Evolutionary conservation across 1,140 invertebrate species (phyloP).

Genomic region (Lethrus apterus): DNA sequence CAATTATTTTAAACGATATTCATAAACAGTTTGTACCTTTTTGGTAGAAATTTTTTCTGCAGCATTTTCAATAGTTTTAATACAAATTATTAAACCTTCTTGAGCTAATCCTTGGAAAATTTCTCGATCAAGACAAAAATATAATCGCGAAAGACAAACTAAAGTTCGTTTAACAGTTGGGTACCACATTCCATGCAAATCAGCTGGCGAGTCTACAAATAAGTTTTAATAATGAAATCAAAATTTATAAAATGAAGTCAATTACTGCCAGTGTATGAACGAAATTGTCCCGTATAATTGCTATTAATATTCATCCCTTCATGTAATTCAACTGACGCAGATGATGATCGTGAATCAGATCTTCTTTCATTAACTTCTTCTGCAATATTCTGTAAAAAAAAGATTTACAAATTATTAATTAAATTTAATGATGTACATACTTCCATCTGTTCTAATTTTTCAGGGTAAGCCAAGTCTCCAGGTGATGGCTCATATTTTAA

Average conservation of each 20-base stretch:
- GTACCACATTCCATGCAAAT: conserved; percentile 99
- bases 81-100: conserved; percentile 86
- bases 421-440: conserved; percentile 14
- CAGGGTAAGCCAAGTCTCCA: conserved; percentile 95
- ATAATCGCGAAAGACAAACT: conserved; percentile 90
- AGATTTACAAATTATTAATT: conserved; percentile 9
- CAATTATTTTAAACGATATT: too few relatives aligned
- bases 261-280: conserved; percentile 36
- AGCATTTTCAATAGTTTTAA: conserved; percentile 80
- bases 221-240: conserved; percentile 5
- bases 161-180: conserved; percentile 91
- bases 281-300: conserved; percentile 28
- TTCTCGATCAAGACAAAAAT: conserved; percentile 87
- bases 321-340: conserved; percentile 59
- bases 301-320: conserved; percentile 56
- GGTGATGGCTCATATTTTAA: conserved; percentile 79
- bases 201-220: conserved; percentile 53
- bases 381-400: conserved; percentile 58
- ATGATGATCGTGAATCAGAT: conserved; percentile 59
- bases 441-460: conserved; percentile 97
- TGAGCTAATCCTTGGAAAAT: conserved; percentile 96
- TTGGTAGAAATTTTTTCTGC: conserved; percentile 58
- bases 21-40: conserved; percentile 42
- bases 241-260: background rate
- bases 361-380: conserved; percentile 55